Evolutionary conservation across 2,797 vertebrate species (phyloP), one percentile per base, ranked within the genome.

Genomic region (Notamacropus eugenii): DNA sequence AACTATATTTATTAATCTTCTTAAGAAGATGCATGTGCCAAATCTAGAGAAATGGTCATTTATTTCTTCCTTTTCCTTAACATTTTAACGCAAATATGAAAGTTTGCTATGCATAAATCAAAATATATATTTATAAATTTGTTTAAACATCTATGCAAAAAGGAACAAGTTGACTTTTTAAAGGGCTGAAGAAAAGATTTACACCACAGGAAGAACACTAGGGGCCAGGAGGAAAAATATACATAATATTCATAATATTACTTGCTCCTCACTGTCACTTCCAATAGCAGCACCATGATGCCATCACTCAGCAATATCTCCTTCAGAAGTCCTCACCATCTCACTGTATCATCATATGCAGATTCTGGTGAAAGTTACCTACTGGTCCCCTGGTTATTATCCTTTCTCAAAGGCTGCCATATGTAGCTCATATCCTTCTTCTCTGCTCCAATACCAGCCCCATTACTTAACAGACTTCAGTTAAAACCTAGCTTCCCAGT

Each of bases 1-100:
- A 97, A 97, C 96, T 97, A 95, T 93, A 94, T 92, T 58, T 94
- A 97, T 97, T 97, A 95, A 97, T 96, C 95, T 98, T 97, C 95
- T 96, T 97, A 96, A 96, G 92, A 96, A 96, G 94, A 94, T 96
- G 59, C 95, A 40, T 94, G 93, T 97, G 96, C 59, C 96, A 96
- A 93, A 62, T 74, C 92, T 91, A 96, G 67, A 96, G 97, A 97
- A 92, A 40, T 96, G 92, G n/a, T 11, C 59, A 96, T 97, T 97
- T 97, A 91, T 97, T 97, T 97, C 56, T 57, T 96, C 97, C 52
- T 96, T 94, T 95, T 95, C 97, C 91, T 95, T 95, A 52, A 92
- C 95, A 74, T 55, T 82, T 46, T 82, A 46, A 46, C 2, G 46
- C 74, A 46, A 82, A 82, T 82, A 22, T 82, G n/a, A 82, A 82